phyloP scores from a whole-genome alignment of 2,797 vertebrate species.

The Kryptolebias ocellatus region DNA sequence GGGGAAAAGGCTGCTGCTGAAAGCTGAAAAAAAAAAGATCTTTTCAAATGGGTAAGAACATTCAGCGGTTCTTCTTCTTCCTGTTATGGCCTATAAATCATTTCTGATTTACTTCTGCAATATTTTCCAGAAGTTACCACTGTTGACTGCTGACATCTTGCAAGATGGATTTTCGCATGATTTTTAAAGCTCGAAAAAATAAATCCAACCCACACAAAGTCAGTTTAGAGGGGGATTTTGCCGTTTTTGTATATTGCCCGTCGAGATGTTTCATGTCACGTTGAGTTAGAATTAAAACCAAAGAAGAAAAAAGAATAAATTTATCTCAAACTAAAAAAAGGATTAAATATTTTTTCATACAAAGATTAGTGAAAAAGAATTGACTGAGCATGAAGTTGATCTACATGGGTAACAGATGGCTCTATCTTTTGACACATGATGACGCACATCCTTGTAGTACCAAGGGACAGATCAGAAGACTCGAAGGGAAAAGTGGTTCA shows the following conservation, averaged over 20 bases:
- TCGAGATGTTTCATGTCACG: neutral
- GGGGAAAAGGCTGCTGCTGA: neutral
- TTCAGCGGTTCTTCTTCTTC: neutral
- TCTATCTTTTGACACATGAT: slow-evolving; percentile 24
- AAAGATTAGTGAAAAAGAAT: slow-evolving; percentile 17
- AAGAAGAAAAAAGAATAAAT: neutral
- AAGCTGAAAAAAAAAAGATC: neutral
- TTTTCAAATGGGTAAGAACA: neutral
- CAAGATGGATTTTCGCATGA: neutral
- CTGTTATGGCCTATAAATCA: neutral
- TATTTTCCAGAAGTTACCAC: neutral
- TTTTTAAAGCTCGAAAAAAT: neutral
- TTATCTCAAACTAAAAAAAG: neutral
- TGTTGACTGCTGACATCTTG: neutral
- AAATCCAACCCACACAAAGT: no score
- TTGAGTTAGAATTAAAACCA: neutral
- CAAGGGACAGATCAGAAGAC: slow-evolving; percentile 35
- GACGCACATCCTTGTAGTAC: slow-evolving; percentile 21
- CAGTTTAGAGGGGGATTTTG: no score
- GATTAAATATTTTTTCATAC: slow-evolving; percentile 6
- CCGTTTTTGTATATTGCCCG: no score
- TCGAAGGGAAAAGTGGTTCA: slow-evolving; percentile 32
- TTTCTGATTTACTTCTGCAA: neutral
- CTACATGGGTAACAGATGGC: slow-evolving; percentile 12
- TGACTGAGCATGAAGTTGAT: slow-evolving; percentile 21